These are phyloP conservation scores for Oreohelix idahoensis DNA, from an alignment of 1,140 invertebrate species.

Conservation along the genomic window DNA sequence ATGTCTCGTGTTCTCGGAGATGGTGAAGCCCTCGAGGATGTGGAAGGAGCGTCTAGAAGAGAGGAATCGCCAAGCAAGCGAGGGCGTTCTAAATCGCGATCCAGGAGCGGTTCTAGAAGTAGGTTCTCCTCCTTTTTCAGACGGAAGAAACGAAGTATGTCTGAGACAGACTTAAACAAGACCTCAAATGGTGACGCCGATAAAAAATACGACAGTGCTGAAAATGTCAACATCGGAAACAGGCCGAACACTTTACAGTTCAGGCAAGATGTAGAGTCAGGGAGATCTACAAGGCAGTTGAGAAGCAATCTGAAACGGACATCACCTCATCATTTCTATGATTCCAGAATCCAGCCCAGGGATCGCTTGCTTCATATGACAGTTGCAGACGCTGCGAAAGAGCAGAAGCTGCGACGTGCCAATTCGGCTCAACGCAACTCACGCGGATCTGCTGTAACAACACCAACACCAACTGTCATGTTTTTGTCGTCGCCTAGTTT, in stretches of 20 bases:
- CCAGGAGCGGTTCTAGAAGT: slow-evolving; percentile 43
- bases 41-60: not conserved
- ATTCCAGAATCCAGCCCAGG: slow-evolving; percentile 42
- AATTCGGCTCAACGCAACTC: not conserved
- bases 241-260: not conserved
- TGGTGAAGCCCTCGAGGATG: not conserved
- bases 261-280: not conserved
- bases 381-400: slow-evolving; percentile 42
- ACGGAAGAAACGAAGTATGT: slow-evolving; percentile 40
- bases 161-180: slow-evolving; percentile 43
- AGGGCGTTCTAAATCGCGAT: slow-evolving; percentile 39
- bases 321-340: slow-evolving; percentile 33
- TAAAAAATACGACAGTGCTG: slow-evolving; percentile 28
- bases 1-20: not conserved
- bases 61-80: not conserved
- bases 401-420: slow-evolving; percentile 21
- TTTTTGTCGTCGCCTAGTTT: not conserved
- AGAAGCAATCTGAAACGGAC: not conserved
- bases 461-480: not conserved
- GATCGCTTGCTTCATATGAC: slow-evolving; percentile 48
- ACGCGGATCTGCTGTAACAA: not conserved
- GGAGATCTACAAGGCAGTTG: too few relatives aligned
- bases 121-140: slow-evolving; percentile 44
- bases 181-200: not conserved
- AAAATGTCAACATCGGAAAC: slow-evolving; percentile 25